phyloP scores from a whole-genome alignment of 2,113 vertebrate genomes.

The Tympanuchus pallidicinctus region DNA sequence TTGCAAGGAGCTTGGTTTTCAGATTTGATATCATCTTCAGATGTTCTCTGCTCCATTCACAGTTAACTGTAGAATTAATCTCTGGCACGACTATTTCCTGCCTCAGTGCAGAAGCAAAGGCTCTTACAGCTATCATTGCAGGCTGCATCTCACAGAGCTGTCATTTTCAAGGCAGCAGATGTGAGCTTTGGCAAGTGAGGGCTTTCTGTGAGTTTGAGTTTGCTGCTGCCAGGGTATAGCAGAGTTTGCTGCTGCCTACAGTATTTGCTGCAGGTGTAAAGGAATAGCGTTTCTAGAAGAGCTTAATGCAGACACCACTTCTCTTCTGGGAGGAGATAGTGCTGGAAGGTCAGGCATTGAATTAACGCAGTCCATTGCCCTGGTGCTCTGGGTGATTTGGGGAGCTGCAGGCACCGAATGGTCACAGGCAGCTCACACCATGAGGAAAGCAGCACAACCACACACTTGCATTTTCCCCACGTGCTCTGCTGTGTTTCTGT shows the following conservation, averaged over 20 bases:
- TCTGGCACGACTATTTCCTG: not conserved
- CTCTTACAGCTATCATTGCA: not conserved
- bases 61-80: not conserved
- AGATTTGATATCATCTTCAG: not conserved
- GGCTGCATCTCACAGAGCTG: not conserved
- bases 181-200: not conserved
- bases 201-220: not conserved
- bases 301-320: not conserved
- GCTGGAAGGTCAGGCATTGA: not conserved
- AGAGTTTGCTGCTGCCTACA: not conserved
- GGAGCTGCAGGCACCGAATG: not conserved
- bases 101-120: not conserved
- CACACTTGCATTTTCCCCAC: accelerated
- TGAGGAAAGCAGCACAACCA: not conserved
- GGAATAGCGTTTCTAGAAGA: not conserved
- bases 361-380: not conserved
- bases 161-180: not conserved
- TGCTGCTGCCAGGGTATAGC: not conserved
- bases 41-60: not conserved
- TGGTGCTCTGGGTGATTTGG: not conserved
- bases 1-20: not conserved
- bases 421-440: not conserved
- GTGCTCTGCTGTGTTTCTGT: not conserved
- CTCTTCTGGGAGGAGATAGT: not conserved
- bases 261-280: not conserved